These are phyloP conservation scores for Drosophila acutilabella DNA, from an alignment of 2,888 invertebrate genomes.

Conservation along the genomic window DNA sequence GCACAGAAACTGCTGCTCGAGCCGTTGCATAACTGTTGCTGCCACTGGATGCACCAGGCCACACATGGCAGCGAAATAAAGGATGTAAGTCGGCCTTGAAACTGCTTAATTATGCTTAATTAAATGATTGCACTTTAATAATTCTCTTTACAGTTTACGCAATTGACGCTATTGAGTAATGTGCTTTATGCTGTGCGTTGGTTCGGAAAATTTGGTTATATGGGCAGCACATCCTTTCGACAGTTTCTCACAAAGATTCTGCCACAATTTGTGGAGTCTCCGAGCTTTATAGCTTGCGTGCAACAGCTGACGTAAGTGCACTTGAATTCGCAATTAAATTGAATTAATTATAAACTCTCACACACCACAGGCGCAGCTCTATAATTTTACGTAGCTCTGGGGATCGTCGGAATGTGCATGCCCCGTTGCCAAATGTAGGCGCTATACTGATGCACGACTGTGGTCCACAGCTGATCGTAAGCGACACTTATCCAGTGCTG, in stretches of 20 bases:
- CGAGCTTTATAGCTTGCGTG: constrained; percentile 71
- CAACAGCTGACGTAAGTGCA: constrained; percentile 75
- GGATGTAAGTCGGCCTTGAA: constrained; percentile 69
- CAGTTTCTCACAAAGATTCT: constrained; percentile 80
- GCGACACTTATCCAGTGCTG: constrained; percentile 82
- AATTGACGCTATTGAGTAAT: constrained; percentile 82
- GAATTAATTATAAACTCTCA: constrained; percentile 32
- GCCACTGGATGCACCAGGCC: constrained; percentile 83
- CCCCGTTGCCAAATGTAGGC: constrained; percentile 83
- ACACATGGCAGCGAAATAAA: constrained; percentile 63
- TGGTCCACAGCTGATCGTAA: constrained; percentile 82
- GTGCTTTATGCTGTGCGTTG: constrained; percentile 79
- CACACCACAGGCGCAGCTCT: constrained; percentile 71
- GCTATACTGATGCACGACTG: constrained; percentile 78
- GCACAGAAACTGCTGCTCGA: constrained; percentile 73
- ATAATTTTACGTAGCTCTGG: constrained; percentile 70
- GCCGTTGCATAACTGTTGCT: constrained; percentile 81
- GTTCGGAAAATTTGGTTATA: constrained; percentile 63
- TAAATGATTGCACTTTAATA: neutral
- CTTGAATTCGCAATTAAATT: constrained; percentile 16
- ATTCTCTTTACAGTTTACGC: constrained; percentile 77
- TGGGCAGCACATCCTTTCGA: constrained; percentile 60
- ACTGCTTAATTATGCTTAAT: too few relatives aligned
- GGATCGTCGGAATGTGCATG: constrained; percentile 82
- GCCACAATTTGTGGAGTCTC: constrained; percentile 77